Evolutionary conservation across 1,140 invertebrate species (phyloP).

Genomic region (Ceratina calcarata): DNA sequence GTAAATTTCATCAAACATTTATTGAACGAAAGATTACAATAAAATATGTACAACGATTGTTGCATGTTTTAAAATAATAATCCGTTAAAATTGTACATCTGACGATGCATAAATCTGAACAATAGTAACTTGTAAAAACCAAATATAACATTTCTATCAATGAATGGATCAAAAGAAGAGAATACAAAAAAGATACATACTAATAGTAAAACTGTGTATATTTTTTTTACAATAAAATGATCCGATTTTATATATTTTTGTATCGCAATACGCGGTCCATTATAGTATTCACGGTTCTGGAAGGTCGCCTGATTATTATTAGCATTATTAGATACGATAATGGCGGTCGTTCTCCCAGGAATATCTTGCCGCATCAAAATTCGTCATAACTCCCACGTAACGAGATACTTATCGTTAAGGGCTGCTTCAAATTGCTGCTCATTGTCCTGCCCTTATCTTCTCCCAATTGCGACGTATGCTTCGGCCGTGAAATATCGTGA

Average conservation of each 20-base stretch:
- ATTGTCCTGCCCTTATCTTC: slow-evolving; percentile 63
- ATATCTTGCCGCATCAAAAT: slow-evolving; percentile 61
- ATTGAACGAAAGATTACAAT: slow-evolving; percentile 12
- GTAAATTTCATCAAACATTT: slow-evolving; percentile 7
- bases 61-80: background rate
- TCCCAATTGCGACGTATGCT: slow-evolving; percentile 35
- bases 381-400: slow-evolving; percentile 68
- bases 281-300: slow-evolving; percentile 30
- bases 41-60: background rate
- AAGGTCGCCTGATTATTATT: slow-evolving; percentile 52
- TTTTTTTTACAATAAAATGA: background rate
- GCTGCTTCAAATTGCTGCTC: slow-evolving; percentile 64
- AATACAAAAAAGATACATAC: too few species aligned
- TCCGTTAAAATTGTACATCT: too few species aligned
- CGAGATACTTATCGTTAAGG: slow-evolving; percentile 72
- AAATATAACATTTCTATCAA: too few species aligned
- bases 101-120: too few species aligned
- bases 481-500: slow-evolving; percentile 23
- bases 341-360: slow-evolving; percentile 36
- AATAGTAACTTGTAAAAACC: too few species aligned
- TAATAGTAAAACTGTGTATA: too few species aligned
- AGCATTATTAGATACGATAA: slow-evolving; percentile 59
- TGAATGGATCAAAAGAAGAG: too few species aligned
- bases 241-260: background rate
- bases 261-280: background rate